These are phyloP conservation scores for Paramuricea clavata DNA, from an alignment of 92 coral and sea anemone genomes.

Conservation along the genomic window DNA sequence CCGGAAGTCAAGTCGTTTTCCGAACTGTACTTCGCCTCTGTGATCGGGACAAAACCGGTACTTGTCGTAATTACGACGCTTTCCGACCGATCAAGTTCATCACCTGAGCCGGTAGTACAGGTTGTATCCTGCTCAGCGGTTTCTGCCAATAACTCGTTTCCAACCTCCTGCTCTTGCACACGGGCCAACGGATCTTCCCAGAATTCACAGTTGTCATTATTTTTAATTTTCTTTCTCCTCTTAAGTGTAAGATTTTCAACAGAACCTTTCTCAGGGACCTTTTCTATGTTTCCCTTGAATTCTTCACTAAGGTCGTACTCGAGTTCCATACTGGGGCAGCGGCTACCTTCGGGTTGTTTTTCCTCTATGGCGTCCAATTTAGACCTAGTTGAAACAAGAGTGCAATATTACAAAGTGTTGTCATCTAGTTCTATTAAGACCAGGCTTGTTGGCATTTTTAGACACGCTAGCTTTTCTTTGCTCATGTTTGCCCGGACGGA, in stretches of 20 bases:
- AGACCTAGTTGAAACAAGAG: not conserved
- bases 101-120: not conserved
- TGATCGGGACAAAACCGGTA: slow-evolving; percentile 22
- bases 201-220: slow-evolving; percentile 28
- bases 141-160: not conserved
- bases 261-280: slow-evolving; percentile 47
- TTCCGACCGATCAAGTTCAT: not conserved
- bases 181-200: slow-evolving; percentile 45
- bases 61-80: not conserved
- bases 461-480: too few species aligned
- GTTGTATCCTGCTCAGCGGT: slow-evolving; percentile 1
- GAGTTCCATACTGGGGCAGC: slow-evolving; percentile 41
- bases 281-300: slow-evolving; percentile 41
- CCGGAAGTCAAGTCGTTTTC: slow-evolving; percentile 30
- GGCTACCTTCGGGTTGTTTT: not conserved
- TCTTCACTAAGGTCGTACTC: slow-evolving; percentile 42
- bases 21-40: not conserved
- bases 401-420: not conserved
- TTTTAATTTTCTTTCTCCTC: slow-evolving; percentile 4
- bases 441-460: too few species aligned
- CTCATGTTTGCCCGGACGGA: too few species aligned
- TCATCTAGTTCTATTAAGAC: too few species aligned
- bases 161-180: not conserved
- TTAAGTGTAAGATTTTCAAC: slow-evolving; percentile 40
- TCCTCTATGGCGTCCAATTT: slow-evolving; percentile 20